Evolutionary conservation across 2,797 vertebrate species (phyloP), one percentile per base, ranked within the genome.

Genomic region (Buphagus erythrorhynchus): DNA sequence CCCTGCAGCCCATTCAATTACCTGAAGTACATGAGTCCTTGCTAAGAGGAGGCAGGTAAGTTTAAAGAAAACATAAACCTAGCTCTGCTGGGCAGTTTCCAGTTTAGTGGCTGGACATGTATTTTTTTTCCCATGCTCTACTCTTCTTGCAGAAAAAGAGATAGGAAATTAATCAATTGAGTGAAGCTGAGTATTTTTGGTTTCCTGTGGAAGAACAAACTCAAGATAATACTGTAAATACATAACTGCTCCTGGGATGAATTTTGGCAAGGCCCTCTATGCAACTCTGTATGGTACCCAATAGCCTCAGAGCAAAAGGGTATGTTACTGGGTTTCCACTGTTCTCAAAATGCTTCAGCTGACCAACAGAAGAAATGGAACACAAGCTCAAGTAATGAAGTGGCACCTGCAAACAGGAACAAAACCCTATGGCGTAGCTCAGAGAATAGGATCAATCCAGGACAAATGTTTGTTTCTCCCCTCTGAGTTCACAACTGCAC

Each of bases 1-100:
- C 93, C 96, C 96, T 79, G 89, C 92, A 95, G 97, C 89, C 94
- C 86, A 93, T 94, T 96, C 94, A 96, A 97, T 95, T 97, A 97
- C 93, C 91, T 49, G 68, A 95, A 90, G 90, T 83, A 93, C 91
- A 75, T 1, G 66, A 95, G 71, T 43, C 92, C 90, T 89, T 87
- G 68, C 94, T 81, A 79, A 80, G 35, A 96, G 76, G 45, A 43
- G 71, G 59, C 35, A 78, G 86, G 83, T 92, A 90, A 89, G 87
- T 66, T 96, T 96, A 87, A 95, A 97, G 91, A 79, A 96, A 97
- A 97, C 76, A 90, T 11, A 95, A 95, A 95, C 74, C 48, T 42
- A 86, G 83, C 57, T 91, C 86, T 89, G 45, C 71, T 76, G 45
- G 40, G 54, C 35, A 73, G 85, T 78, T 94, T 85, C 62, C 84